A percentile compares a stretch with the other conserved stretches of the same genome.
phyloP scores from a whole-genome alignment of 2,113 vertebrate species.

The Ramphastos sulfuratus region DNA sequence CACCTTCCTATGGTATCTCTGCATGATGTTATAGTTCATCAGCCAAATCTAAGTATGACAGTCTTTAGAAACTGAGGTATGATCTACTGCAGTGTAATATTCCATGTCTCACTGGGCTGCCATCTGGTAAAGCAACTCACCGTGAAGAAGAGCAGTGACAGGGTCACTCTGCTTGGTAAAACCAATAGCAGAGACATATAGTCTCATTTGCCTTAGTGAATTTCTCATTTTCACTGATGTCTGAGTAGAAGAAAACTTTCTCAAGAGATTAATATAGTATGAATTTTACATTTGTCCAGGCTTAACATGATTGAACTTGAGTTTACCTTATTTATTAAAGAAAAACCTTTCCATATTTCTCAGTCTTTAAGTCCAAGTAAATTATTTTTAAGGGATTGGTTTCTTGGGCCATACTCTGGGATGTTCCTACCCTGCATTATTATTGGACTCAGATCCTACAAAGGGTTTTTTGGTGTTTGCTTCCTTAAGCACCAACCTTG shows the following conservation, averaged over 20 bases:
- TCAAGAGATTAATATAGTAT: not conserved
- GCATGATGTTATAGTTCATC: not conserved
- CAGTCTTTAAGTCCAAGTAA: not conserved
- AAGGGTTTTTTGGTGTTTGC: not conserved
- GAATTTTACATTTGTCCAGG: not conserved
- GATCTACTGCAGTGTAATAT: not conserved
- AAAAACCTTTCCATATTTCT: not conserved
- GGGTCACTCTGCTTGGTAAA: not conserved
- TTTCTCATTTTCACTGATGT: not conserved
- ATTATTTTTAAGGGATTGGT: not conserved
- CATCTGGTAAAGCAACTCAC: not conserved
- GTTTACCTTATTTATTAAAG: not conserved
- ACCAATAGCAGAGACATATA: not conserved
- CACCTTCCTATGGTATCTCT: not conserved
- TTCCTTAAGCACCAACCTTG: not conserved
- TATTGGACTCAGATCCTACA: not conserved
- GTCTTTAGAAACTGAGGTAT: not conserved
- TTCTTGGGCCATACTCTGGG: not conserved
- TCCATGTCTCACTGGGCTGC: not conserved
- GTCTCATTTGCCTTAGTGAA: not conserved
- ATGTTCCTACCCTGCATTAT: not conserved
- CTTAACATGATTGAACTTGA: not conserved
- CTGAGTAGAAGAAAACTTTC: not conserved
- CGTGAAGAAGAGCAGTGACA: fast-evolving
- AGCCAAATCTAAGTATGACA: not conserved